Conservation (phyloP, 2,113 vertebrate genomes). For the Mormyrus lacerda region DNA sequence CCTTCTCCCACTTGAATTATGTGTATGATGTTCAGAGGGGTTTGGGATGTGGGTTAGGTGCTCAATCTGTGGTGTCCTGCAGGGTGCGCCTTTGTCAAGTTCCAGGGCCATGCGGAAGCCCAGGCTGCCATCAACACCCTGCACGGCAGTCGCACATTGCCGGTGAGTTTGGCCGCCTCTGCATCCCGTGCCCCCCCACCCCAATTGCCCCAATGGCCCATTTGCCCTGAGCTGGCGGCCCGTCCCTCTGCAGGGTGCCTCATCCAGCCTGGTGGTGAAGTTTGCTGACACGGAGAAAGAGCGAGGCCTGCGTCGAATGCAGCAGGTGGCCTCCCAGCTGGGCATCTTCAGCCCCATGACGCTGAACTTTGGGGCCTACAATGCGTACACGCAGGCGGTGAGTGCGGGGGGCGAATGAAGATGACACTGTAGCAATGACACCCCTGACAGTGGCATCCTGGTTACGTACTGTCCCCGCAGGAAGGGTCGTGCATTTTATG, state of each 20-base stretch:
- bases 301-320: conserved; percentile 79
- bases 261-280: conserved; percentile 87
- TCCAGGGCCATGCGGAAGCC: conserved; percentile 79
- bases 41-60: neutral
- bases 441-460: neutral
- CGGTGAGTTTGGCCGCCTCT: conserved; percentile 54
- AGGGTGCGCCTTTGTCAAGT: conserved; percentile 89
- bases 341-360: conserved; percentile 87
- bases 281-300: conserved; percentile 90
- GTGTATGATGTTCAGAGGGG: neutral
- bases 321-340: conserved; percentile 82
- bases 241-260: conserved; percentile 64
- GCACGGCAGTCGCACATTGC: conserved; percentile 81
- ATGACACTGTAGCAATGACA: neutral
- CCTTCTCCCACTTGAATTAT: neutral
- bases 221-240: neutral
- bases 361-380: conserved; percentile 82
- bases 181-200: neutral
- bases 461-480: neutral
- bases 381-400: conserved; percentile 83
- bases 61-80: conserved; percentile 17
- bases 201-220: too few relatives aligned
- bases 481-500: neutral
- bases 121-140: conserved; percentile 85
- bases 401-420: conserved; percentile 35